Evolutionary conservation across 2,888 invertebrate species (phyloP), one percentile per base, ranked within the genome.

Genomic region (Hypercompe scribonia): DNA sequence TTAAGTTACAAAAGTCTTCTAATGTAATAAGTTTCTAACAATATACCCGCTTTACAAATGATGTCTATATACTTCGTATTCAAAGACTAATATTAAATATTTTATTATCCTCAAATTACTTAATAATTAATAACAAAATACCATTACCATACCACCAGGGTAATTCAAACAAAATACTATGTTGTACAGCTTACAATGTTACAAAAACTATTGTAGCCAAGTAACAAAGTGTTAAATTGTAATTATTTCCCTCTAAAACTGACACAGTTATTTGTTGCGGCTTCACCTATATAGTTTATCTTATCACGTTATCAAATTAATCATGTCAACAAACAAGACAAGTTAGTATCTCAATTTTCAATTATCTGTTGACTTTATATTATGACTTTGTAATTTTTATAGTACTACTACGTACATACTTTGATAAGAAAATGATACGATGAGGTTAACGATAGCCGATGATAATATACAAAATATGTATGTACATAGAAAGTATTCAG

Each of bases 251-350:
- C 28, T 31, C 31, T 61, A 28, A 61, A 31, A 61, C 61, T 61
- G 61, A 61, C 67, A 54, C 42, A 31, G 24, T 36, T 34, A 58
- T n/a, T 33, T 15, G 50, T 61, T 70, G 63, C 63, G 24, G 39
- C 46, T 64, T 70, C 39, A 71, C 71, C 65, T 65, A 71, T 58
- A 70, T 58, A 36, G 54, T 46, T 70, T 82, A 85, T 85, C 84
- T 85, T 84, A 85, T 84, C 84, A 70, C 46, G 65, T 80, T 85
- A 84, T 84, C 84, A 78, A 70, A 74, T 58, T 76, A 69, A 61
- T 68, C 33, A 54, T 69, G 58, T 74, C 75, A 77, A 70, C 81
- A 76, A 73, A 78, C 36, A 68, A 54, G 65, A 54, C 68, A 68
- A 39, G 33, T 24, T 70, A 64, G 64, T 64, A 63, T 61, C 28